phyloP scores from a whole-genome alignment of 1,140 invertebrate genomes.

The Lucilia cuprina region DNA sequence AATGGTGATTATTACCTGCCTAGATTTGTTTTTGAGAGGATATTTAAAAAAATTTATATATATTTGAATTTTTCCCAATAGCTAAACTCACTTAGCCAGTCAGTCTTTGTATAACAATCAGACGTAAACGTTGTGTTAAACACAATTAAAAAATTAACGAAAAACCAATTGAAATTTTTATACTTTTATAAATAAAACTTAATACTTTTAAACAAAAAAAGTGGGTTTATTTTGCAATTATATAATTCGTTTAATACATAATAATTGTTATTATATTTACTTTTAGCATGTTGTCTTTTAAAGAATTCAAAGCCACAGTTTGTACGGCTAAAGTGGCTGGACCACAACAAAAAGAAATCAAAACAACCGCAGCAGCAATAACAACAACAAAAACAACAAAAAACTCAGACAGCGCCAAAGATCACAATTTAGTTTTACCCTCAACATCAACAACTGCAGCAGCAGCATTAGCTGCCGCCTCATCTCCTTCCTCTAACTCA shows the following conservation, averaged over 20 bases:
- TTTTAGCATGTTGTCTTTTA: constrained; percentile 7
- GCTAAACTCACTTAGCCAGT: too few species aligned
- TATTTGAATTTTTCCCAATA: too few species aligned
- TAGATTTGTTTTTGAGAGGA: too few species aligned
- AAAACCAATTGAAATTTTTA: neutral
- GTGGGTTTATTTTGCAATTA: neutral
- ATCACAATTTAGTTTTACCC: neutral
- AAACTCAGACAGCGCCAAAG: neutral
- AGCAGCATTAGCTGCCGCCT: too few species aligned
- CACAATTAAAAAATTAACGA: neutral
- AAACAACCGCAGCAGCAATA: neutral
- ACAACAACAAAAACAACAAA: neutral
- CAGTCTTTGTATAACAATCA: neutral
- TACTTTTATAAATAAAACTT: neutral
- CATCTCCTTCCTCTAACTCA: neutral
- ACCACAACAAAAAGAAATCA: neutral
- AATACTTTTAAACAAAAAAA: neutral
- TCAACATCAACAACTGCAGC: neutral
- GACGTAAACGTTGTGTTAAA: neutral
- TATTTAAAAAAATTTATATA: too few species aligned
- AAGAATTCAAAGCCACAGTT: neutral
- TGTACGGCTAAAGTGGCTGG: neutral
- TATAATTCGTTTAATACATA: neutral
- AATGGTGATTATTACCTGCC: too few species aligned
- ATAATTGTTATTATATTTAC: neutral